These are phyloP conservation scores for Aulostomus chinensis DNA, from an alignment of 2,797 vertebrate genomes.

Conservation along the genomic window DNA sequence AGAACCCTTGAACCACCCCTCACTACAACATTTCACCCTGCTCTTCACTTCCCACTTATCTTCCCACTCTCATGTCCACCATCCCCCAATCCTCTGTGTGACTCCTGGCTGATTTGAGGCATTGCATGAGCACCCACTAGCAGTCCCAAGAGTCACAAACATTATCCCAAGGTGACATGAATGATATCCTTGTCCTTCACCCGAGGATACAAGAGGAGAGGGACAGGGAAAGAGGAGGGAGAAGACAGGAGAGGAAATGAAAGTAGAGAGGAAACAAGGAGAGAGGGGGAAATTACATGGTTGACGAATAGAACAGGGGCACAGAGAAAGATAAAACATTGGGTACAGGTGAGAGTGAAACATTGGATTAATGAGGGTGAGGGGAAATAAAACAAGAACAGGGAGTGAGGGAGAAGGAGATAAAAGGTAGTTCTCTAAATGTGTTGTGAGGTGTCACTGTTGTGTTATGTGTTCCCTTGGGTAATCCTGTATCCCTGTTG, in stretches of 20 bases:
- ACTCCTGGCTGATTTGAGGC: conserved; percentile 25
- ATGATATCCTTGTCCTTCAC: conserved; percentile 64
- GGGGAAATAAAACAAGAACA: too few species aligned
- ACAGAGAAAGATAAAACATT: neutral
- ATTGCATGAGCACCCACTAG: conserved; percentile 43
- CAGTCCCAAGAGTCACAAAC: conserved; percentile 40
- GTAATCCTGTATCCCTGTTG: too few species aligned
- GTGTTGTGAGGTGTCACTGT: too few species aligned
- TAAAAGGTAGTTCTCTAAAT: too few species aligned
- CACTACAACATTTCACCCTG: conserved; percentile 3
- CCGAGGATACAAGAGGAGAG: neutral
- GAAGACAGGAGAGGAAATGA: too few species aligned
- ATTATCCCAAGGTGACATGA: conserved; percentile 56
- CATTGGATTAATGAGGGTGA: too few species aligned
- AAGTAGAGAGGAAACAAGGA: neutral
- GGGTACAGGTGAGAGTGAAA: neutral
- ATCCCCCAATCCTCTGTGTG: neutral
- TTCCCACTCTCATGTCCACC: neutral
- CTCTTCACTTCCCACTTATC: conserved; percentile 28
- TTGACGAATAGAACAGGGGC: too few species aligned
- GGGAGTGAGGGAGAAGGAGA: too few species aligned
- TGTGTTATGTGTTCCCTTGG: too few species aligned
- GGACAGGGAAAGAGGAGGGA: neutral
- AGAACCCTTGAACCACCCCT: conserved; percentile 18
- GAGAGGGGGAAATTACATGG: neutral